Percentiles rank a stretch among this genome's conserved stretches.
Conservation (phyloP, 2,888 invertebrate genomes). For the Tortricodes alternella region DNA sequence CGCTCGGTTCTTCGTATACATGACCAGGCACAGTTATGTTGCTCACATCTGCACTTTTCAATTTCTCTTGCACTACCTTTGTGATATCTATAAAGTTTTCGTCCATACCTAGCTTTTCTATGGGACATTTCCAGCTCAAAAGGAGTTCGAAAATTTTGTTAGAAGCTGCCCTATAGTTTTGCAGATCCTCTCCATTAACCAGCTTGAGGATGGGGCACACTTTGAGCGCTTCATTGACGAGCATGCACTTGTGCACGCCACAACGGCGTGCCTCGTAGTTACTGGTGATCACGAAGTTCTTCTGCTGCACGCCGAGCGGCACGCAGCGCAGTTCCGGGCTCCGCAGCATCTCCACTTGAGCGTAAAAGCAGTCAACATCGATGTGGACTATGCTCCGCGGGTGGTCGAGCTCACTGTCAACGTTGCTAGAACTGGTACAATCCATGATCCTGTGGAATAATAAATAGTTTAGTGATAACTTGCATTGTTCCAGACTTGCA, state of each 20-base stretch:
- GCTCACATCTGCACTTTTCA: constrained; percentile 61
- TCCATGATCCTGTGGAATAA: constrained; percentile 75
- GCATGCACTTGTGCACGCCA: constrained; percentile 91
- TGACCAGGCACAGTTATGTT: constrained; percentile 78
- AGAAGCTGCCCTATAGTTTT: constrained; percentile 90
- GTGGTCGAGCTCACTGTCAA: constrained; percentile 77
- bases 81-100: constrained; percentile 93
- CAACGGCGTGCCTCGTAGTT: constrained; percentile 90
- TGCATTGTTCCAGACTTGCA: constrained; percentile 69
- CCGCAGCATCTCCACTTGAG: constrained; percentile 91
- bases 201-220: constrained; percentile 89
- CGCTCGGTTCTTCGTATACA: constrained; percentile 79
- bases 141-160: constrained; percentile 88
- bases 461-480: constrained; percentile 62
- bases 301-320: constrained; percentile 92
- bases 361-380: constrained; percentile 93
- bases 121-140: constrained; percentile 87
- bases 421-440: constrained; percentile 69
- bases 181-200: constrained; percentile 92
- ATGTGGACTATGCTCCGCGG: constrained; percentile 89
- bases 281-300: constrained; percentile 91
- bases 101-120: constrained; percentile 92
- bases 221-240: constrained; percentile 87
- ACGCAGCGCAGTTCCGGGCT: constrained; percentile 85
- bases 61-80: constrained; percentile 82